phyloP scores from a whole-genome alignment of 2,113 vertebrate genomes.

The Silurus asotus region DNA sequence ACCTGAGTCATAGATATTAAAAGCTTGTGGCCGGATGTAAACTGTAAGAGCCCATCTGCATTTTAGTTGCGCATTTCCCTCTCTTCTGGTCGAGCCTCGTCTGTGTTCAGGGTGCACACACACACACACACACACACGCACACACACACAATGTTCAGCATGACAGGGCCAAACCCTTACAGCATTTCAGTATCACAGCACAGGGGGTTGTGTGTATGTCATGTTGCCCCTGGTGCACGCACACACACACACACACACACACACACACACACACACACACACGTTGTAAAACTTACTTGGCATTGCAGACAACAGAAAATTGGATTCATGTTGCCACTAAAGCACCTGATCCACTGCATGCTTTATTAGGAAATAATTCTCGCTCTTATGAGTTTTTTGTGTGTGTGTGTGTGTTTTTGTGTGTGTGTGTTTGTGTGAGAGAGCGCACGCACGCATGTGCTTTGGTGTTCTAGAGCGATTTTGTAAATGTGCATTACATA shows the following conservation, averaged over 20 bases:
- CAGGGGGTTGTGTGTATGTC: constrained; percentile 17
- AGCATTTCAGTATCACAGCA: not conserved
- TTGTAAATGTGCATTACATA: constrained; percentile 1
- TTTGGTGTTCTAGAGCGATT: not conserved
- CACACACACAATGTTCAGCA: constrained; percentile 16
- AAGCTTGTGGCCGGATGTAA: not conserved
- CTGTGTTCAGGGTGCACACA: constrained; percentile 4
- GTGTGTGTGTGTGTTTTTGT: constrained; percentile 2
- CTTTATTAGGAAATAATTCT: not conserved
- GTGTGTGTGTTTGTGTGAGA: not conserved
- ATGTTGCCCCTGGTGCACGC: not conserved
- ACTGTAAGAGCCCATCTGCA: constrained; percentile 11
- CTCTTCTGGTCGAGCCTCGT: not conserved
- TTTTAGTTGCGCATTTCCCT: constrained; percentile 22
- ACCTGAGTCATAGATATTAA: not conserved
- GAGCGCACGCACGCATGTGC: not conserved
- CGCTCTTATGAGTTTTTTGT: not conserved
- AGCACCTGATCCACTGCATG: not conserved
- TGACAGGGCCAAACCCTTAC: not conserved
- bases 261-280: not conserved
- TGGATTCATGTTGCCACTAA: not conserved
- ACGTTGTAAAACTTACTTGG: not conserved
- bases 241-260: constrained; percentile 22
- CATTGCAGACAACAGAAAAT: not conserved
- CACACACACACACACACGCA: constrained; percentile 1